Percentiles rank a stretch among this genome's conserved stretches.
phyloP scores from a whole-genome alignment of 2,797 vertebrate species.

The Stomatorhinus walkeri region DNA sequence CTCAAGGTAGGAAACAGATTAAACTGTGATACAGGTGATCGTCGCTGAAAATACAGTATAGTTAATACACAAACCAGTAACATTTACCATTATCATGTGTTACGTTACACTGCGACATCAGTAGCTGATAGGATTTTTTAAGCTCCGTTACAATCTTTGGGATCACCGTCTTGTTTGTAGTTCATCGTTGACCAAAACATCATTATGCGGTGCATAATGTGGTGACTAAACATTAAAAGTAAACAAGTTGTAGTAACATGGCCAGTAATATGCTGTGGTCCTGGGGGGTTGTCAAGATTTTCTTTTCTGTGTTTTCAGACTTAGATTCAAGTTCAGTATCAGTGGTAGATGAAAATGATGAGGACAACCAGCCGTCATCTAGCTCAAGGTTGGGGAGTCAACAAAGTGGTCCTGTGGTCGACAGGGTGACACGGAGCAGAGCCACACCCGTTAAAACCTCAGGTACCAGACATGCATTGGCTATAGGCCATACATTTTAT shows the following conservation, averaged over 20 bases:
- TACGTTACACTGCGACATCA: neutral
- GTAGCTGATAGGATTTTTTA: neutral
- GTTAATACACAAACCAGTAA: neutral
- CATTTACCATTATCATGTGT: neutral
- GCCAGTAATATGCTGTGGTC: neutral
- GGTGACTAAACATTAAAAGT: neutral
- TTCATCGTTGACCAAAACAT: neutral
- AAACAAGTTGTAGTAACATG: neutral
- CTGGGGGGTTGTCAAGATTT: neutral
- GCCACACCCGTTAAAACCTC: constrained; percentile 62
- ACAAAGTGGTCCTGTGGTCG: constrained; percentile 54
- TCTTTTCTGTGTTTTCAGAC: constrained; percentile 46
- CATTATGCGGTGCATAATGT: neutral
- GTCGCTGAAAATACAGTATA: neutral
- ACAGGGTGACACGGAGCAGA: constrained; percentile 64
- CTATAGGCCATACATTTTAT: neutral
- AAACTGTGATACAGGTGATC: neutral
- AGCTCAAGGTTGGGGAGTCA: constrained; percentile 62
- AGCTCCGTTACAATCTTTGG: neutral
- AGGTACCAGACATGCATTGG: constrained; percentile 41
- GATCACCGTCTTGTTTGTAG: neutral
- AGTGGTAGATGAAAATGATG: constrained; percentile 63
- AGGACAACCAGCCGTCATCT: constrained; percentile 67
- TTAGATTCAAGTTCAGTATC: constrained; percentile 62
- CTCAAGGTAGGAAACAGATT: constrained; percentile 63